phyloP scores from a whole-genome alignment of 2,888 invertebrate genomes.

The Anorthoa munda region DNA sequence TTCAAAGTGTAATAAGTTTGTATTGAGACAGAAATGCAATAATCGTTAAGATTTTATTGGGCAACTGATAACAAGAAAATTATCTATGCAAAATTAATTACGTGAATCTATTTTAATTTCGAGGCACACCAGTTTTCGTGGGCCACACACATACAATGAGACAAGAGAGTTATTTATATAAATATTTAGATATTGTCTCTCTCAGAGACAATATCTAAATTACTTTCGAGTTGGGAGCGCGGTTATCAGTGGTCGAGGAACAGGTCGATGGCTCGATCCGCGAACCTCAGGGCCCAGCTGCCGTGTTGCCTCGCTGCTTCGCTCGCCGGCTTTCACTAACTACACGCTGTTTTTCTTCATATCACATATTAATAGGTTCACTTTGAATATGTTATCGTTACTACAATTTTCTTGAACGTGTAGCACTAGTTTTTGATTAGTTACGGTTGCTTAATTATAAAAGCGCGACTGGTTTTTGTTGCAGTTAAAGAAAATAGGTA shows the following conservation, averaged over 20 bases:
- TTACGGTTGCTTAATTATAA: constrained; percentile 16
- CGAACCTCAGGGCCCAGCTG: constrained; percentile 54
- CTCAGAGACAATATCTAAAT: constrained; percentile 77
- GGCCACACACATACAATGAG: constrained; percentile 44
- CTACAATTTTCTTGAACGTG: constrained; percentile 41
- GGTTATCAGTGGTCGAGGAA: constrained; percentile 69
- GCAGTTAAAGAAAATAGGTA: constrained; percentile 22
- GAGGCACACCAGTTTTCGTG: neutral
- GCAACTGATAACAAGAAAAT: constrained; percentile 27
- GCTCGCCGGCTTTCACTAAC: constrained; percentile 63
- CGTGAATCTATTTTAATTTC: constrained; percentile 19
- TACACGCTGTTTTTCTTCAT: constrained; percentile 64
- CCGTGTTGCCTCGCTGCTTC: constrained; percentile 4
- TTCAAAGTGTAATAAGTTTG: neutral
- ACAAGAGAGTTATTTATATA: constrained; percentile 45
- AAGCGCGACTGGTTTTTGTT: constrained; percentile 13
- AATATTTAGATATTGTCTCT: no score
- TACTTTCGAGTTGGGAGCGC: constrained; percentile 77
- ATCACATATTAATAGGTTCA: constrained; percentile 57
- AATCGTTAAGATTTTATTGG: constrained; percentile 20
- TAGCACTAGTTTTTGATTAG: constrained; percentile 30
- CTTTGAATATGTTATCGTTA: constrained; percentile 50
- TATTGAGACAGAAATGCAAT: constrained; percentile 3
- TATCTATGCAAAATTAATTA: constrained; percentile 17
- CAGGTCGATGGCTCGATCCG: constrained; percentile 64